Evolutionary conservation across 2,888 invertebrate genomes (phyloP).

Genomic region (Anagyrus pseudococci): DNA sequence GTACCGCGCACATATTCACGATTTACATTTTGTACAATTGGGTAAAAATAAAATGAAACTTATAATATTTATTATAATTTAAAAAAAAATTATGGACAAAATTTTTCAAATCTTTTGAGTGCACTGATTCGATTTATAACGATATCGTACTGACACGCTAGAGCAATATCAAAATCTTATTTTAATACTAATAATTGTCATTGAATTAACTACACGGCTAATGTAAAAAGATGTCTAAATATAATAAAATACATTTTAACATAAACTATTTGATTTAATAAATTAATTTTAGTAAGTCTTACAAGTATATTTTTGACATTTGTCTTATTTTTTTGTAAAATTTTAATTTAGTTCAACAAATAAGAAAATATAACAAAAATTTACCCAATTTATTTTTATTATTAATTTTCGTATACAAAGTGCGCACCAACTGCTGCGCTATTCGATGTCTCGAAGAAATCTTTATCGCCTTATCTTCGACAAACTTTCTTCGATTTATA

Average conservation of each 20-base stretch:
- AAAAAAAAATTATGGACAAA: no score
- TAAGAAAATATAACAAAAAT: neutral
- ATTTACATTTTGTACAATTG: conserved; percentile 36
- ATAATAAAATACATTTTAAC: neutral
- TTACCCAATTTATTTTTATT: conserved; percentile 37
- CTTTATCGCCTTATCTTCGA: conserved; percentile 23
- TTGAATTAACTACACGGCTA: no score
- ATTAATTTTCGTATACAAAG: conserved; percentile 39
- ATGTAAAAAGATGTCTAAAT: neutral
- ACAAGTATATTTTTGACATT: no score
- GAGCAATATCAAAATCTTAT: no score
- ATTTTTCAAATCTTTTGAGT: no score
- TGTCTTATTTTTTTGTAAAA: neutral
- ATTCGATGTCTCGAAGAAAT: conserved; percentile 26
- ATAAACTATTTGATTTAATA: neutral
- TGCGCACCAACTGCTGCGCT: conserved; percentile 29
- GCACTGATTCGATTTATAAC: no score
- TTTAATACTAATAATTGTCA: no score
- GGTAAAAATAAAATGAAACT: no score
- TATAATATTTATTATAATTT: no score
- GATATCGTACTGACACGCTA: no score
- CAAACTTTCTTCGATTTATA: conserved; percentile 14
- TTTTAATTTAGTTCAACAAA: neutral
- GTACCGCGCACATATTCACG: conserved; percentile 34
- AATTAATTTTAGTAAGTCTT: no score